These are phyloP conservation scores for Steinernema scapterisci DNA, from an alignment of 2,888 invertebrate genomes.

Conservation along the genomic window DNA sequence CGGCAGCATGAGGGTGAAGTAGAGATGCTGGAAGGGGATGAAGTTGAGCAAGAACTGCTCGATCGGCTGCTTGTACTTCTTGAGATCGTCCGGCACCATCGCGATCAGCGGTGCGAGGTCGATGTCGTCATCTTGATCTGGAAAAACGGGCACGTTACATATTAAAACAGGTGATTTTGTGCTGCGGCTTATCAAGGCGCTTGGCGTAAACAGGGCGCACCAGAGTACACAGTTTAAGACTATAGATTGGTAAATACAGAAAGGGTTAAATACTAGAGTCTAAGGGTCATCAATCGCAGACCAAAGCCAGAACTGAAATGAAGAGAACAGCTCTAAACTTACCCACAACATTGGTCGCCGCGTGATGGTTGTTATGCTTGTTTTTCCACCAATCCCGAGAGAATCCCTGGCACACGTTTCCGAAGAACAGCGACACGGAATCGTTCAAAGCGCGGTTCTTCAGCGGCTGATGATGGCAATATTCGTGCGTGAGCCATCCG, in stretches of 20 bases:
- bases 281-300: too few species aligned
- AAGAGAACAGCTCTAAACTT: not conserved
- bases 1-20: conserved; percentile 61
- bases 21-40: conserved; percentile 65
- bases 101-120: conserved; percentile 64
- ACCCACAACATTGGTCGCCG: conserved; percentile 64
- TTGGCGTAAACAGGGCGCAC: too few species aligned
- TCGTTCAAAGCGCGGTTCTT: conserved; percentile 55
- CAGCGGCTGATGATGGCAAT: conserved; percentile 64
- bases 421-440: conserved; percentile 53
- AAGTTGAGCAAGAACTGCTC: conserved; percentile 57
- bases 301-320: too few species aligned
- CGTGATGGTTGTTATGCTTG: conserved; percentile 67
- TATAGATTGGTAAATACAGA: not conserved
- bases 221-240: too few species aligned
- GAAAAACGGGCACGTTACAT: not conserved
- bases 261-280: too few species aligned
- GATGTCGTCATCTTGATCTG: conserved; percentile 58
- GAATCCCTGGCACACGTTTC: conserved; percentile 62
- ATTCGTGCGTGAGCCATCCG: conserved; percentile 64
- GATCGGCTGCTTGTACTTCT: conserved; percentile 59
- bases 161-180: conserved; percentile 23
- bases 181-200: not conserved
- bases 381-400: conserved; percentile 67
- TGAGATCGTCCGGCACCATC: conserved; percentile 60